phyloP scores from a whole-genome alignment of 2,888 invertebrate species.

The Erynnis tages region DNA sequence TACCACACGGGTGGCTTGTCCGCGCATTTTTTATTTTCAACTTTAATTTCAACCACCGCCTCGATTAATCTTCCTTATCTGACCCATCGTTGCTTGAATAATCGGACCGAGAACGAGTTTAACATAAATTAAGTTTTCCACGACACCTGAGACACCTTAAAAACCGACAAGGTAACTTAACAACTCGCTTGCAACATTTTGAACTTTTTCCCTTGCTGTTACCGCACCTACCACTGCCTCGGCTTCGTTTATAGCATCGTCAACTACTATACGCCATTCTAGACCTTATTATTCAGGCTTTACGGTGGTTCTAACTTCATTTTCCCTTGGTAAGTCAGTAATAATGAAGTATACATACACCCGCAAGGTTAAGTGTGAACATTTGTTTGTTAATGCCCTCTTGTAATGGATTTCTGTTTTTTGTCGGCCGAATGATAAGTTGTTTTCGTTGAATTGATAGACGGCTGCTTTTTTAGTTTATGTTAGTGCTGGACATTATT shows the following conservation, averaged over 20 bases:
- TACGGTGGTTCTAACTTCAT: conserved; percentile 27
- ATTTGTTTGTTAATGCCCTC: conserved; percentile 79
- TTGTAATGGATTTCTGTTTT: conserved; percentile 74
- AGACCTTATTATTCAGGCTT: conserved; percentile 35
- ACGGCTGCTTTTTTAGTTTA: conserved; percentile 40
- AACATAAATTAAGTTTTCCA: conserved; percentile 80
- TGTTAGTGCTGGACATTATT: conserved; percentile 28
- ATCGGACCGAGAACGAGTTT: conserved; percentile 74
- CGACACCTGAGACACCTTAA: conserved; percentile 72
- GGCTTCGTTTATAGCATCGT: not conserved
- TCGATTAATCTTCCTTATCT: conserved; percentile 78
- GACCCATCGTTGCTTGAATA: conserved; percentile 71
- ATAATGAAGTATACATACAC: conserved; percentile 70
- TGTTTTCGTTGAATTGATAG: conserved; percentile 65
- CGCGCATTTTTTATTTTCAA: conserved; percentile 54
- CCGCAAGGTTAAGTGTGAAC: conserved; percentile 81
- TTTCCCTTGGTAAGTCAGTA: conserved; percentile 44
- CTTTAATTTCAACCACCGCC: conserved; percentile 43
- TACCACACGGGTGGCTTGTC: conserved; percentile 67
- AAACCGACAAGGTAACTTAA: conserved; percentile 42
- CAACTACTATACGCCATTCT: conserved; percentile 32
- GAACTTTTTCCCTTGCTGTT: conserved; percentile 21
- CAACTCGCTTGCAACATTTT: conserved; percentile 8
- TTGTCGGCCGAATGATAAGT: conserved; percentile 66
- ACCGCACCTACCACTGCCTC: conserved; percentile 1